These are phyloP conservation scores for Chaenogobius annularis DNA, from an alignment of 2,113 vertebrate species.

Conservation along the genomic window DNA sequence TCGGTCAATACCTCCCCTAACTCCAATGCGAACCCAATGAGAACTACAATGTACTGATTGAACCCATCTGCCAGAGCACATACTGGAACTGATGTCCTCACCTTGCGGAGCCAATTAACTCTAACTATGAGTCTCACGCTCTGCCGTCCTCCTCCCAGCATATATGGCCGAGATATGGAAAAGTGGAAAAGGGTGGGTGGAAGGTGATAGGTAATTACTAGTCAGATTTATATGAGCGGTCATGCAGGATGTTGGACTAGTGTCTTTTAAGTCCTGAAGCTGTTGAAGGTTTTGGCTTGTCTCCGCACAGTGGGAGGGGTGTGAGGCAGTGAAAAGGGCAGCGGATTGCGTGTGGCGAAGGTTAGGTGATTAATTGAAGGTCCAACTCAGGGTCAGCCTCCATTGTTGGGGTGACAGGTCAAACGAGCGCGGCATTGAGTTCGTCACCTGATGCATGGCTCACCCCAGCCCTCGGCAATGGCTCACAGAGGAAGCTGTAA, in stretches of 20 bases:
- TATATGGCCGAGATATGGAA: constrained; percentile 37
- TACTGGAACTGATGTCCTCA: constrained; percentile 69
- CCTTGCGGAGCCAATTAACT: constrained; percentile 72
- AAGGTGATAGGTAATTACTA: constrained; percentile 74
- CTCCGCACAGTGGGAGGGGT: not conserved
- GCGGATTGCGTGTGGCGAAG: constrained; percentile 40
- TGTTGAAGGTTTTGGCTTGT: constrained; percentile 30
- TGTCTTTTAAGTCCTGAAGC: constrained; percentile 45
- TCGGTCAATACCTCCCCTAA: constrained; percentile 52
- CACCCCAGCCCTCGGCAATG: constrained; percentile 35
- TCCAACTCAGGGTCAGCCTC: constrained; percentile 66
- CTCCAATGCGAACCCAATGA: constrained; percentile 53
- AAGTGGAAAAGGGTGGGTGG: constrained; percentile 37
- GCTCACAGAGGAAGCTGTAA: constrained; percentile 61
- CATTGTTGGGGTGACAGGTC: constrained; percentile 65
- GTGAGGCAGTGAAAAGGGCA: constrained; percentile 9
- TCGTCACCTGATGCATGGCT: constrained; percentile 58
- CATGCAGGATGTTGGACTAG: constrained; percentile 51
- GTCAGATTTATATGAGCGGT: constrained; percentile 69
- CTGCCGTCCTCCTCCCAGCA: constrained; percentile 49
- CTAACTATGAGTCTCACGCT: constrained; percentile 53
- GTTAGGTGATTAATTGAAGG: constrained; percentile 67
- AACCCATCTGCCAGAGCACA: constrained; percentile 64
- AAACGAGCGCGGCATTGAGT: constrained; percentile 62
- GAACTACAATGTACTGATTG: constrained; percentile 69